These are phyloP conservation scores for Hemibagrus wyckioides DNA, from an alignment of 2,113 vertebrate species.

Conservation along the genomic window DNA sequence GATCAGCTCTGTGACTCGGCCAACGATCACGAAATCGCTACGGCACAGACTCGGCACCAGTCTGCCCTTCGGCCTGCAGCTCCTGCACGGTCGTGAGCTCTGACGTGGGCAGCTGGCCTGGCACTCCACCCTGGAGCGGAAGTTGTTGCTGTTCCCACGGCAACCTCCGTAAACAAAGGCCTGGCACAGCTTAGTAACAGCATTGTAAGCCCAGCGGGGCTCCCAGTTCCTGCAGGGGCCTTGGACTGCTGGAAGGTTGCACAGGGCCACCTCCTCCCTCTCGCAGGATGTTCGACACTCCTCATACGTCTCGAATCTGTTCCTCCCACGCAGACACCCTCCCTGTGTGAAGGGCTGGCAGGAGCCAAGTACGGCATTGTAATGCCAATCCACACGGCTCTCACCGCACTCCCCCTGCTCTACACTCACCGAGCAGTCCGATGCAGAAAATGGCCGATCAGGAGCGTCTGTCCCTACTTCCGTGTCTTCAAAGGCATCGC, in stretches of 20 bases:
- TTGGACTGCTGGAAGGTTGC: conserved; percentile 86
- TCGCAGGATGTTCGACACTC: conserved; percentile 85
- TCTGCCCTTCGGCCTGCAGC: conserved; percentile 83
- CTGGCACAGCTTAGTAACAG: conserved; percentile 83
- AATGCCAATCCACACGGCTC: conserved; percentile 85
- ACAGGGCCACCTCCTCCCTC: conserved; percentile 75
- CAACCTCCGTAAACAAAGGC: conserved; percentile 92
- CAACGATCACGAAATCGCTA: conserved; percentile 94
- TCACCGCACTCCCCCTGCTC: conserved; percentile 77
- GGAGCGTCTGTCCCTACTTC: conserved; percentile 61
- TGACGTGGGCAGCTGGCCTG: conserved; percentile 86
- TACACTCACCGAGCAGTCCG: conserved; percentile 82
- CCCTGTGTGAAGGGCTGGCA: conserved; percentile 84
- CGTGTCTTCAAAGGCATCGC: conserved; percentile 67
- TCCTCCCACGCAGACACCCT: conserved; percentile 78
- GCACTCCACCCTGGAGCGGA: conserved; percentile 83
- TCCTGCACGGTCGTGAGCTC: conserved; percentile 79
- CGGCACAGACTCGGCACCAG: conserved; percentile 90
- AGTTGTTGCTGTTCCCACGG: conserved; percentile 91
- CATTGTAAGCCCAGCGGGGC: conserved; percentile 90
- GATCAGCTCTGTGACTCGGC: conserved; percentile 87
- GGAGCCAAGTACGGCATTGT: conserved; percentile 78
- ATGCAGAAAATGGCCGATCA: conserved; percentile 72
- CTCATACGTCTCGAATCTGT: conserved; percentile 90
- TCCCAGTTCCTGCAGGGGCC: conserved; percentile 90